Percentiles rank a stretch among this genome's conserved stretches.
These are phyloP conservation scores for Copidosoma aretas DNA, from an alignment of 2,888 invertebrate species.

Conservation along the genomic window DNA sequence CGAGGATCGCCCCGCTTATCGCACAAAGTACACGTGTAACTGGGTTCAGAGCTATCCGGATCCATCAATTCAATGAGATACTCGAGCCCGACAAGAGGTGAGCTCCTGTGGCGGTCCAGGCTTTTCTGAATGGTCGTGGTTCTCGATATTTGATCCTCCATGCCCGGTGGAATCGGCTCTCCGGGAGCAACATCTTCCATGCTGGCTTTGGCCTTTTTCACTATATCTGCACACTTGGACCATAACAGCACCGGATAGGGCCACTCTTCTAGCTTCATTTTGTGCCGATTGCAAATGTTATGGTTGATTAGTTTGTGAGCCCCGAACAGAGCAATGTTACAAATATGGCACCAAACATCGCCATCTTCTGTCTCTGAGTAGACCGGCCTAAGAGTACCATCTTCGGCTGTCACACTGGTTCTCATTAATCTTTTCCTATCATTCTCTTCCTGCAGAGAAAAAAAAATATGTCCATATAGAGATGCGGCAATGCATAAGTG, in stretches of 20 bases:
- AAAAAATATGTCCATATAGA: slow-evolving; percentile 8
- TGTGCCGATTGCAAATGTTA: slow-evolving; percentile 60
- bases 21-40: slow-evolving; percentile 80
- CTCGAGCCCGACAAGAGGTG: slow-evolving; percentile 75
- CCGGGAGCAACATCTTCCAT: slow-evolving; percentile 66
- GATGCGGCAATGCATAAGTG: slow-evolving; percentile 2
- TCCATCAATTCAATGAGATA: slow-evolving; percentile 79
- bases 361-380: slow-evolving; percentile 60
- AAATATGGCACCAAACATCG: slow-evolving; percentile 62
- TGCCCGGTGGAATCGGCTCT: slow-evolving; percentile 75
- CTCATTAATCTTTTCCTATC: slow-evolving; percentile 61
- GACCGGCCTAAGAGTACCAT: slow-evolving; percentile 59
- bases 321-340: slow-evolving; percentile 59
- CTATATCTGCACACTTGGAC: slow-evolving; percentile 56
- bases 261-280: slow-evolving; percentile 60
- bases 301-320: slow-evolving; percentile 60
- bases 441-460: slow-evolving; percentile 56
- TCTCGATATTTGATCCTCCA: slow-evolving; percentile 69
- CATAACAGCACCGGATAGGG: slow-evolving; percentile 60
- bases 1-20: slow-evolving; percentile 80
- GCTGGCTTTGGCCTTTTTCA: slow-evolving; percentile 46
- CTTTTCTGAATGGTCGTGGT: slow-evolving; percentile 65
- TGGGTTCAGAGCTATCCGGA: slow-evolving; percentile 71
- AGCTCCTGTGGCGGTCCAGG: slow-evolving; percentile 66
- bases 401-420: slow-evolving; percentile 60